phyloP scores from a whole-genome alignment of 1,140 invertebrate species.

The Macrostomum lignano region DNA sequence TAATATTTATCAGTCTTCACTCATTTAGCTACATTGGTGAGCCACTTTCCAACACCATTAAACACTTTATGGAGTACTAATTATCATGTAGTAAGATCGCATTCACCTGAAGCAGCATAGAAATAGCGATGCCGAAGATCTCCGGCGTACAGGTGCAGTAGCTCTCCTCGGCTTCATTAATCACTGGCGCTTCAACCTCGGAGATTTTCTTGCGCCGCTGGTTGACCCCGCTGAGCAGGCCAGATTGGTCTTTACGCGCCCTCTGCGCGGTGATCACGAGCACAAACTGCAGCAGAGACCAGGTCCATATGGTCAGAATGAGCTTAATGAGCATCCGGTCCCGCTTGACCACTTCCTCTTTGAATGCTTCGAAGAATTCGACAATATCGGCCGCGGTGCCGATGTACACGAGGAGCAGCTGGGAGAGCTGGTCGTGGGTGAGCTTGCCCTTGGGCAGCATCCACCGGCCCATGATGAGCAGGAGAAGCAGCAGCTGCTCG shows the following conservation, averaged over 20 bases:
- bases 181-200: not conserved
- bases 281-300: conserved; percentile 62
- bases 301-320: conserved; percentile 33
- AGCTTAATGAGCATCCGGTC: conserved; percentile 16
- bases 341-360: conserved; percentile 18
- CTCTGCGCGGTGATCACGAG: conserved; percentile 59
- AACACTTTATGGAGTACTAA: no score
- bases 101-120: conserved; percentile 8
- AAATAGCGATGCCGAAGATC: conserved; percentile 10
- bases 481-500: conserved; percentile 62
- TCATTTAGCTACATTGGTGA: no score
- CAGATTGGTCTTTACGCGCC: conserved; percentile 33
- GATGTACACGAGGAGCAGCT: conserved; percentile 46
- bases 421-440: conserved; percentile 62
- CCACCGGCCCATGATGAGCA: conserved; percentile 56
- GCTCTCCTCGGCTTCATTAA: not conserved
- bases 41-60: no score
- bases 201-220: not conserved
- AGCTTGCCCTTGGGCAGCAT: conserved; percentile 55
- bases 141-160: conserved; percentile 7
- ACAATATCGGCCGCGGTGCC: conserved; percentile 69
- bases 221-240: not conserved
- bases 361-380: conserved; percentile 74
- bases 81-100: no score
- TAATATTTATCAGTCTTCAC: no score